Conservation (phyloP, 2,888 invertebrate genomes). For the Pediacus dermestoides region DNA sequence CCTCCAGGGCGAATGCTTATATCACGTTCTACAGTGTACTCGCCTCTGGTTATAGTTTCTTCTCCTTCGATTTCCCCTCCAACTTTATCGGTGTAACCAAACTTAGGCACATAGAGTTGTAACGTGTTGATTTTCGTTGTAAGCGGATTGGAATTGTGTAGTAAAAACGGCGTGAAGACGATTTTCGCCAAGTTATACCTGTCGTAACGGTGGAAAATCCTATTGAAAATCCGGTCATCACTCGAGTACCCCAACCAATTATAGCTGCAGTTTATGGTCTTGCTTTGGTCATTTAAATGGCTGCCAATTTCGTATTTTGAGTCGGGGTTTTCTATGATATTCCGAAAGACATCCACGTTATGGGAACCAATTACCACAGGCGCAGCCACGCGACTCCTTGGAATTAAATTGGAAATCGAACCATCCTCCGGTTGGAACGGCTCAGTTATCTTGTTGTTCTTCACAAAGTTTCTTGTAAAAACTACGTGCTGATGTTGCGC, state of each 20-base stretch:
- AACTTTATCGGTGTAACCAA: conserved; percentile 65
- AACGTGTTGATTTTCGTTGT: conserved; percentile 77
- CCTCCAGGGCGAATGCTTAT: conserved; percentile 94
- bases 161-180: conserved; percentile 83
- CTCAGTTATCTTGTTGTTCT: conserved; percentile 81
- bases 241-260: conserved; percentile 87
- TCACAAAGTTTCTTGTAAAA: conserved; percentile 84
- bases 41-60: conserved; percentile 75
- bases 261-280: conserved; percentile 86
- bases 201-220: conserved; percentile 82
- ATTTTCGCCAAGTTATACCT: conserved; percentile 94
- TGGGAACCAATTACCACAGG: conserved; percentile 87
- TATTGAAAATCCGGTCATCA: conserved; percentile 69
- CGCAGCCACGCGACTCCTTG: conserved; percentile 89
- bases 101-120: conserved; percentile 74
- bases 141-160: conserved; percentile 85
- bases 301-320: conserved; percentile 94
- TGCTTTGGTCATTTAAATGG: conserved; percentile 90
- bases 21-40: conserved; percentile 89
- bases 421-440: conserved; percentile 70
- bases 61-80: conserved; percentile 93
- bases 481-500: conserved; percentile 75
- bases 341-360: conserved; percentile 84
- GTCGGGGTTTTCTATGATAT: conserved; percentile 86
- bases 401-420: conserved; percentile 69